These are phyloP conservation scores for Drosophila simulans DNA, from an alignment of 1,140 invertebrate species.

Conservation along the genomic window DNA sequence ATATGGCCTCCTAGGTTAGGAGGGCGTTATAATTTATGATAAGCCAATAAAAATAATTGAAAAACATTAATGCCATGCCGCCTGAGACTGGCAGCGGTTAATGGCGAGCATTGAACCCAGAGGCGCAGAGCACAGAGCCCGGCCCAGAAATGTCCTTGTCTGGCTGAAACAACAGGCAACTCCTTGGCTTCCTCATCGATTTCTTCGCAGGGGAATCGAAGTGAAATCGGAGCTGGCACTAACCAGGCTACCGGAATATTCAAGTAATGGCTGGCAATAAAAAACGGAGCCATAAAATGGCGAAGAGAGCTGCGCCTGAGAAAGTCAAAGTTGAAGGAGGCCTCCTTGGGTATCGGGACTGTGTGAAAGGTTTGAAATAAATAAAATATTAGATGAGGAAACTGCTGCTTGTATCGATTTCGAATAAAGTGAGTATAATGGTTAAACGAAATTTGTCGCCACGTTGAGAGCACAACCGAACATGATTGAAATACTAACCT, in stretches of 20 bases:
- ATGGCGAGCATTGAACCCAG: conserved; percentile 39
- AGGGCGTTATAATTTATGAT: conserved; percentile 74
- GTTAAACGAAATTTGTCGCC: not conserved
- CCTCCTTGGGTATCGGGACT: conserved; percentile 19
- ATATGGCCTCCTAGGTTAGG: conserved; percentile 60
- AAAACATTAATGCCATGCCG: conserved; percentile 60
- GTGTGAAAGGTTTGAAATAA: conserved; percentile 65
- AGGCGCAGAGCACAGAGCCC: not conserved
- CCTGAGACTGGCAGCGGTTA: conserved; percentile 35
- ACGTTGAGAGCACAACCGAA: not conserved
- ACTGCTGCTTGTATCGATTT: conserved; percentile 39
- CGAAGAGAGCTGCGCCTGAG: conserved; percentile 29
- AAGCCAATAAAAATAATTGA: conserved; percentile 79
- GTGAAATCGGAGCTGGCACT: conserved; percentile 43
- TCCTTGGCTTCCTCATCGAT: conserved; percentile 27
- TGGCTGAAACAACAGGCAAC: conserved; percentile 36
- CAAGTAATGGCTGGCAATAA: conserved; percentile 61
- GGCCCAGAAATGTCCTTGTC: conserved; percentile 32
- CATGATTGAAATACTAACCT: not conserved
- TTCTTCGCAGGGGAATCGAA: conserved; percentile 13
- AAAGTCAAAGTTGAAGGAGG: conserved; percentile 49
- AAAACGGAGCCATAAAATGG: conserved; percentile 52
- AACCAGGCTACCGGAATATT: conserved; percentile 45
- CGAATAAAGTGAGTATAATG: conserved; percentile 21
- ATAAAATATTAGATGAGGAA: conserved; percentile 52